Evolutionary conservation across 2,797 vertebrate species (phyloP).

Genomic region (Hipposideros larvatus): DNA sequence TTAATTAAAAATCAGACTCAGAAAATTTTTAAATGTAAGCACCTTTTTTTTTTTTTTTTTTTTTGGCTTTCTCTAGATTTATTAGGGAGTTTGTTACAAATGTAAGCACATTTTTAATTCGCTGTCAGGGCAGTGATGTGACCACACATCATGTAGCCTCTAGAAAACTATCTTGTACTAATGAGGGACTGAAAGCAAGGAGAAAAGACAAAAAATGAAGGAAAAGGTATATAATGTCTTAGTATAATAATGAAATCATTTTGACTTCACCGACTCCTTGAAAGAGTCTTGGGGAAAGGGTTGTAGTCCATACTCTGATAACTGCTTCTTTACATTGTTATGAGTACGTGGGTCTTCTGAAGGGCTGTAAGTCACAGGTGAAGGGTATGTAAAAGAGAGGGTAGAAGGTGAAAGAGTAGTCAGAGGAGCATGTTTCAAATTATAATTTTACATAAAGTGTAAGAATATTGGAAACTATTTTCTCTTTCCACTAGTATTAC

Average conservation of each 20-base stretch:
- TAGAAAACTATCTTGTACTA: background rate
- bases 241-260: background rate
- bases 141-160: background rate
- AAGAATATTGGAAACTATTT: background rate
- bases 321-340: background rate
- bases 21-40: background rate
- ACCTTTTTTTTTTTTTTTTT: background rate
- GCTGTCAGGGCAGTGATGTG: background rate
- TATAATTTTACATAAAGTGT: background rate
- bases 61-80: too few species aligned
- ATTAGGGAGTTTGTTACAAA: background rate
- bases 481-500: background rate
- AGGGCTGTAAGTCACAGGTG: background rate
- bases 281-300: background rate
- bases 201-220: background rate
- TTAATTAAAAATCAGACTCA: conserved; percentile 51
- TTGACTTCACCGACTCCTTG: background rate
- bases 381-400: background rate
- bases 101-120: background rate
- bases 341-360: background rate
- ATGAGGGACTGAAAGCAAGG: background rate
- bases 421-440: conserved; percentile 11
- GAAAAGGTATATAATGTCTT: background rate
- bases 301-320: background rate
- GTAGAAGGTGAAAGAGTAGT: background rate